Evolutionary conservation across 2,113 vertebrate species (phyloP), one percentile per base, ranked within the genome.

Genomic region (Forbesichthys papilliferus): DNA sequence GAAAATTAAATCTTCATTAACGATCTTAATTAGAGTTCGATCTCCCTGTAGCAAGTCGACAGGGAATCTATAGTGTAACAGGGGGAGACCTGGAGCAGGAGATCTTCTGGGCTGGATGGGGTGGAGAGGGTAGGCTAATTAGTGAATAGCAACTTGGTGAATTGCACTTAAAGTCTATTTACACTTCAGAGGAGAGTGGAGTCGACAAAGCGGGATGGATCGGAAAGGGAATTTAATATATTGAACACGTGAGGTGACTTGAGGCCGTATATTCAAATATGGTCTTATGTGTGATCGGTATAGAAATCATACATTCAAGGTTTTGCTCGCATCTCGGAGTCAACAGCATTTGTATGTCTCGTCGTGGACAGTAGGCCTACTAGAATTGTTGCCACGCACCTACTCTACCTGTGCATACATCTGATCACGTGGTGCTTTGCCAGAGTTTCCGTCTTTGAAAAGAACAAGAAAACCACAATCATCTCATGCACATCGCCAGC

Each of bases 1-100:
- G 85, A 89, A 91, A 92, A 93, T 93, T 84, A 90, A 93, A 92
- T 93, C 91, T 93, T 91, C 90, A 90, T 92, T 92, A 91, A 89
- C 85, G 82, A 92, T 92, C 90, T 92, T 92, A 93, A 92, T 92
- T 92, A 90, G 87, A 86, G 71, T 92, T 92, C 89, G 90, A 93
- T 92, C 91, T 88, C 84, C 79, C 85, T 68, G 34, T 74, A 84
- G 87, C 77, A 55, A 83, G 69, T 63, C 65, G 85, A 91, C 89
- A 87, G 87, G 73, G 88, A 90, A 92, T 92, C 91, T 78, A 92
- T 92, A 86, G 76, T 75, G 71, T 71, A 85, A 74, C 70, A 9
- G 80, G 79, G 81, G 76, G 77, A 75, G 86, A 87, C 80, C 82
- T 71, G 77, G 53, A 74, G 81, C 67, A 61, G 85, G 76, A 79